A percentile compares a stretch with the other conserved stretches of the same genome.
These are phyloP conservation scores for Drosophila siamana DNA, from an alignment of 2,888 invertebrate genomes.

Conservation along the genomic window DNA sequence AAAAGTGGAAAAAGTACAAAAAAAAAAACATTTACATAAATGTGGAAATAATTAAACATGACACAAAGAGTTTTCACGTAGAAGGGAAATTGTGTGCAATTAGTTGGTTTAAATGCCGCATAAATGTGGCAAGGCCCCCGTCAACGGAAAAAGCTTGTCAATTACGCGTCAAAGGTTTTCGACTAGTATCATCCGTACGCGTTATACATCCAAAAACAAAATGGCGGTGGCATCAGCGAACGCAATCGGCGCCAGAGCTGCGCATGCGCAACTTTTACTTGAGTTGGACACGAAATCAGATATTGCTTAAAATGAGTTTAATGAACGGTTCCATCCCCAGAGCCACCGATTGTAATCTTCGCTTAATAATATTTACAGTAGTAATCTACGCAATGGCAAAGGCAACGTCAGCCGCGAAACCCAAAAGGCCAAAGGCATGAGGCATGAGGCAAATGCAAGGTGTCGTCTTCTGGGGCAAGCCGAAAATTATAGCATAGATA, in stretches of 20 bases:
- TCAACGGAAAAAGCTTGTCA: slow-evolving; percentile 53
- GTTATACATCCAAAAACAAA: slow-evolving; percentile 37
- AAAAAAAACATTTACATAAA: slow-evolving; percentile 70
- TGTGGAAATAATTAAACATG: slow-evolving; percentile 81
- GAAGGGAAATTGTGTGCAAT: slow-evolving; percentile 75
- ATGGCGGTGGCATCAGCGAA: slow-evolving; percentile 35
- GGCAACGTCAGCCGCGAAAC: not conserved
- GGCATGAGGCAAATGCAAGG: slow-evolving; percentile 57
- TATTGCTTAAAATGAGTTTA: slow-evolving; percentile 55
- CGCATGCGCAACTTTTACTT: slow-evolving; percentile 70
- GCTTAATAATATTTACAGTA: slow-evolving; percentile 82
- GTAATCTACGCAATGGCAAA: slow-evolving; percentile 70
- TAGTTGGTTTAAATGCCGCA: slow-evolving; percentile 83
- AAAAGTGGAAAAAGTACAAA: not conserved
- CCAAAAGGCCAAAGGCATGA: not conserved
- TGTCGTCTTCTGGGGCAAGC: slow-evolving; percentile 53
- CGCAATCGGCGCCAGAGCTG: slow-evolving; percentile 40
- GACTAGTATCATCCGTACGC: not conserved
- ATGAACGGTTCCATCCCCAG: slow-evolving; percentile 67
- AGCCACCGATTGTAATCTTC: slow-evolving; percentile 73
- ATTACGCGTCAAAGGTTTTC: slow-evolving; percentile 66
- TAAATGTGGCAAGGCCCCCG: slow-evolving; percentile 69
- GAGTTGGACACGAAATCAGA: slow-evolving; percentile 66
- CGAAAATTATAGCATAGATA: slow-evolving; percentile 59
- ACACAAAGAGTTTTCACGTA: slow-evolving; percentile 67